Evolutionary conservation across 2,113 vertebrate genomes (phyloP).

Genomic region (Apaloderma vittatum): DNA sequence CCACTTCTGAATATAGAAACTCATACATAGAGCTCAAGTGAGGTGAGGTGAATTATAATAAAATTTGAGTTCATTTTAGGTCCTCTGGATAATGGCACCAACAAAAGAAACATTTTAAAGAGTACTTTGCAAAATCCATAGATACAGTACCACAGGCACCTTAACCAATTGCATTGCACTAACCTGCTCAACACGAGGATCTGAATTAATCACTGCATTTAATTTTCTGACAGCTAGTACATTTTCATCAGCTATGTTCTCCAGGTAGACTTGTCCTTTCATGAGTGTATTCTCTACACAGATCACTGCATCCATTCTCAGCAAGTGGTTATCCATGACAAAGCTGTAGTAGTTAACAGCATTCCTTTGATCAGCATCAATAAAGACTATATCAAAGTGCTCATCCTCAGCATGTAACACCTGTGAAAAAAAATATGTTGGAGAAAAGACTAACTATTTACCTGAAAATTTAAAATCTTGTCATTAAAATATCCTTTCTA

Average conservation of each 20-base stretch:
- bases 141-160: not conserved
- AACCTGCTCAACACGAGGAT: conserved; percentile 83
- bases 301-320: conserved; percentile 81
- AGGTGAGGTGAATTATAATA: conserved; percentile 47
- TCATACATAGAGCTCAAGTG: not conserved
- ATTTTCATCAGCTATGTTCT: conserved; percentile 79
- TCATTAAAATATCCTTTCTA: conserved; percentile 20
- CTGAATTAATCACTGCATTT: conserved; percentile 79
- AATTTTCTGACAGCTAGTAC: conserved; percentile 81
- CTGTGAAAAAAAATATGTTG: conserved; percentile 67
- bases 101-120: conserved; percentile 54
- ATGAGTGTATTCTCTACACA: conserved; percentile 84
- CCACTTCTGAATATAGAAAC: conserved; percentile 41
- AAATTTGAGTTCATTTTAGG: conserved; percentile 58
- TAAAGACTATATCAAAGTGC: conserved; percentile 88
- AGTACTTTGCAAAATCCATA: conserved; percentile 38
- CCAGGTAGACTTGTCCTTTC: conserved; percentile 85
- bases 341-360: conserved; percentile 87
- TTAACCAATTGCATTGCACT: conserved; percentile 48
- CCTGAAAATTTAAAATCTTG: not conserved
- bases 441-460: conserved; percentile 67
- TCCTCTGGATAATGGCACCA: conserved; percentile 21
- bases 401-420: conserved; percentile 78
- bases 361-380: conserved; percentile 85
- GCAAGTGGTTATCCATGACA: conserved; percentile 84